Conservation (phyloP, 2,113 vertebrate genomes). For the Notarius lentiginosus region DNA sequence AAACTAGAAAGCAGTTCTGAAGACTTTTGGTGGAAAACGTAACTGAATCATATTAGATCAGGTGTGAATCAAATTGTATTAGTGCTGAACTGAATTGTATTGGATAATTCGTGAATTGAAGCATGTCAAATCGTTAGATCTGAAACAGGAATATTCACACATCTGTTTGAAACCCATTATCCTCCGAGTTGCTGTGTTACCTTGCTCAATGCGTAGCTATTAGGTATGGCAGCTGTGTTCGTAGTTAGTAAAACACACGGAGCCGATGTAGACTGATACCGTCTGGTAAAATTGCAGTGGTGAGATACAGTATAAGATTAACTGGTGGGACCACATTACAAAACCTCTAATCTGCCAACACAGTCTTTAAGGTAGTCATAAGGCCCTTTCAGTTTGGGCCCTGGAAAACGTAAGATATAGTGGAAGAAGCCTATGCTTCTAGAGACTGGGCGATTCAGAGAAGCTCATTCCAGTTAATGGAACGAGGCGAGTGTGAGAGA, state of each 20-base stretch:
- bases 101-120: no score
- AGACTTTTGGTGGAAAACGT: background rate
- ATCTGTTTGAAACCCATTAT: no score
- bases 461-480: constrained; percentile 64
- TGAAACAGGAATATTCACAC: no score
- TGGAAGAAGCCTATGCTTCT: constrained; percentile 6
- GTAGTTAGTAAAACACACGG: constrained; percentile 33
- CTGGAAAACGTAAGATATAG: constrained; percentile 5
- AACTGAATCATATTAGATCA: background rate
- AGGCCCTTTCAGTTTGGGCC: constrained; percentile 20
- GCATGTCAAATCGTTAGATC: no score
- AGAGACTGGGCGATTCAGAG: constrained; percentile 48
- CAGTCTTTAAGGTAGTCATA: constrained; percentile 29
- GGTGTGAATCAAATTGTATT: background rate
- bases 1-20: background rate
- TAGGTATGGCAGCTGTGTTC: constrained; percentile 20
- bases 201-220: constrained; percentile 17
- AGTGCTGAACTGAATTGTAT: no score
- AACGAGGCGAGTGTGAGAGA: constrained; percentile 42
- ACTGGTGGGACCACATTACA: constrained; percentile 16
- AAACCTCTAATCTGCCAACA: constrained; percentile 22
- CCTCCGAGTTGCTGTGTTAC: background rate
- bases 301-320: background rate
- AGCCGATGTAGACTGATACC: background rate
- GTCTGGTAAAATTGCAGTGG: background rate